Conservation (phyloP, 2,113 vertebrate genomes). For the Cavia aperea region DNA sequence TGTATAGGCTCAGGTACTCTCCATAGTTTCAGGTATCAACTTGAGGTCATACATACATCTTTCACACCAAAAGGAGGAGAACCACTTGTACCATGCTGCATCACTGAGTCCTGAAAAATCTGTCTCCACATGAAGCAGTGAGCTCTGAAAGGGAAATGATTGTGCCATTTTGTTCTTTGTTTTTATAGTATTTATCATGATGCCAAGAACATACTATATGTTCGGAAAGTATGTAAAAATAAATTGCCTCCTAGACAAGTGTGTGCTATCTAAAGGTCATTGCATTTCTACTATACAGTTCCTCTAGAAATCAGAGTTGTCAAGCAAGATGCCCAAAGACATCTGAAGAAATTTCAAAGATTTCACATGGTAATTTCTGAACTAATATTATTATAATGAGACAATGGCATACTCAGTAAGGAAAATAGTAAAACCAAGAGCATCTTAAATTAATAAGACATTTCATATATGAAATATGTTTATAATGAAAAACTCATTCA, state of each 20-base stretch:
- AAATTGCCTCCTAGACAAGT: background rate
- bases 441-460: background rate
- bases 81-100: background rate
- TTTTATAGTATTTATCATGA: background rate
- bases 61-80: accelerated
- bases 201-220: background rate
- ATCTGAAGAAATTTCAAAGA: background rate
- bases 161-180: background rate
- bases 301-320: background rate
- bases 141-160: background rate
- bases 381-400: background rate
- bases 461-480: constrained; percentile 58
- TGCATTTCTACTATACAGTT: background rate
- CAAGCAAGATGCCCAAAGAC: background rate
- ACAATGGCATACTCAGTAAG: constrained; percentile 37
- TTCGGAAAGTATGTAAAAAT: background rate
- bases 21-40: background rate
- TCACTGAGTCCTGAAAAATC: background rate
- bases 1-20: no score
- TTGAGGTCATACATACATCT: background rate
- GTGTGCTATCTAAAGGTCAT: background rate
- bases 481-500: constrained; percentile 21
- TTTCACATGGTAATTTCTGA: background rate
- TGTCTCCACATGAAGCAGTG: background rate
- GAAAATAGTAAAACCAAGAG: constrained; percentile 31